phyloP scores from a whole-genome alignment of 2,888 invertebrate species.

The Ophioninae sp. region DNA sequence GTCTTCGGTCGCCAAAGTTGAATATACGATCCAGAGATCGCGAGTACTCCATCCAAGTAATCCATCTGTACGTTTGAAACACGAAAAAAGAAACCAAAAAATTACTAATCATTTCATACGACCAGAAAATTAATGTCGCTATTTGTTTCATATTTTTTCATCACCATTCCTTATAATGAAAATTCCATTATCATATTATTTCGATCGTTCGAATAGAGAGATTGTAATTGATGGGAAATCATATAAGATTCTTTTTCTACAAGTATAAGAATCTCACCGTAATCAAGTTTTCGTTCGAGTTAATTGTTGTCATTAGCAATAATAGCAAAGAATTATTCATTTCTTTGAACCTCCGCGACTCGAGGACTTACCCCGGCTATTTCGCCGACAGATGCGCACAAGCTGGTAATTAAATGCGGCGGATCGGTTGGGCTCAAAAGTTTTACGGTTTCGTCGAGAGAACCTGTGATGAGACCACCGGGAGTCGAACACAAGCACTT shows the following conservation, averaged over 20 bases:
- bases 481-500: constrained; percentile 74
- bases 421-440: constrained; percentile 78
- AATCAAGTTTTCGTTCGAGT: background rate
- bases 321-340: background rate
- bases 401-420: constrained; percentile 69
- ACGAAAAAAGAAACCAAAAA: constrained; percentile 36
- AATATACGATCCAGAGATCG: constrained; percentile 74
- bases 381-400: constrained; percentile 71
- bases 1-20: constrained; percentile 75
- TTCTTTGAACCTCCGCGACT: background rate
- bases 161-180: background rate
- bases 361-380: constrained; percentile 73
- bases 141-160: background rate
- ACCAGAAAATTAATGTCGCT: background rate
- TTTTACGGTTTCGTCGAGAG: constrained; percentile 76
- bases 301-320: background rate
- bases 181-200: background rate
- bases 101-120: background rate
- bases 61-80: constrained; percentile 71
- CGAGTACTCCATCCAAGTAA: constrained; percentile 75
- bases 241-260: background rate
- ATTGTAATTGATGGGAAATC: background rate
- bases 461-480: constrained; percentile 78
- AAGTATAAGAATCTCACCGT: background rate
- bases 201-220: background rate